These are phyloP conservation scores for Myotis myotis DNA, from an alignment of 2,797 vertebrate species.

Conservation along the genomic window DNA sequence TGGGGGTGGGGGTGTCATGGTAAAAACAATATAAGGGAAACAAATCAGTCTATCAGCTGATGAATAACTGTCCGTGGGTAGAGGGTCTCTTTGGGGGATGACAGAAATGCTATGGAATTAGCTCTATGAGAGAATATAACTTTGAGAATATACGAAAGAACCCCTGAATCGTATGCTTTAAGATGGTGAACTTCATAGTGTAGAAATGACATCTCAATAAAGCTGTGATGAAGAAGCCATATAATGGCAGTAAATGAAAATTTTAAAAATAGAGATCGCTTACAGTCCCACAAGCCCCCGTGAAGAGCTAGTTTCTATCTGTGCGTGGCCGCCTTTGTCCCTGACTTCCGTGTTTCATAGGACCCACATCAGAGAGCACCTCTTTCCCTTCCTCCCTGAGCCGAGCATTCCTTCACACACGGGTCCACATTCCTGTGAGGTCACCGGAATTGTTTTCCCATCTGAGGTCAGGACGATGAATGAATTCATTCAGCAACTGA, in stretches of 20 bases:
- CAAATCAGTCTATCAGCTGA: background rate
- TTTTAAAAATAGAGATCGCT: background rate
- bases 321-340: background rate
- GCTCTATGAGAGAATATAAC: background rate
- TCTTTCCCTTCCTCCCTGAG: background rate
- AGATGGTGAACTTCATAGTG: background rate
- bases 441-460: slow-evolving; percentile 22
- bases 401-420: background rate
- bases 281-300: rapidly evolving
- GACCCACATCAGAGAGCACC: background rate
- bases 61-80: background rate
- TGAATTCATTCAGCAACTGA: slow-evolving; percentile 32
- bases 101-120: background rate
- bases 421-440: background rate
- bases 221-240: background rate
- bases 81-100: background rate
- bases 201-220: background rate
- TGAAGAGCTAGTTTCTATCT: rapidly evolving
- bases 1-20: background rate
- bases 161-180: background rate
- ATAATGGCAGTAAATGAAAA: background rate
- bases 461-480: slow-evolving; percentile 11
- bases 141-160: background rate
- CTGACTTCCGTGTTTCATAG: background rate
- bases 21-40: background rate